A percentile compares a stretch with the other conserved stretches of the same genome.
These are phyloP conservation scores for Helicoverpa zea DNA, from an alignment of 1,140 invertebrate species.

Conservation along the genomic window DNA sequence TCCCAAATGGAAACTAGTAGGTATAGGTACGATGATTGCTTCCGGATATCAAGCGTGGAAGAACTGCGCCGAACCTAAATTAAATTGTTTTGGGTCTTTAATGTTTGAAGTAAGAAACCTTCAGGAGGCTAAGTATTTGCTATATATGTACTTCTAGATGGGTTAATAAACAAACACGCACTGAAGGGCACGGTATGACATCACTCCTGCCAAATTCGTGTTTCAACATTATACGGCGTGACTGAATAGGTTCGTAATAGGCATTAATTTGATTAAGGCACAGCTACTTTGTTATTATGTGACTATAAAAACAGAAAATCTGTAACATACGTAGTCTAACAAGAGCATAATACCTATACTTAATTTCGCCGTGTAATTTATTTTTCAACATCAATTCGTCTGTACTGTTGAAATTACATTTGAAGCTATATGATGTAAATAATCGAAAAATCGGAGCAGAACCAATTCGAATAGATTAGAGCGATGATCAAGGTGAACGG, in stretches of 20 bases:
- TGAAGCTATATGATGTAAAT: slow-evolving; percentile 1
- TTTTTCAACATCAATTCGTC: background rate
- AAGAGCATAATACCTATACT: background rate
- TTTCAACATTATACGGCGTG: slow-evolving; percentile 39
- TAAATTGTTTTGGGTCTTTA: too few relatives aligned
- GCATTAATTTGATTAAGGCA: slow-evolving; percentile 34
- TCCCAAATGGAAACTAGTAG: too few relatives aligned
- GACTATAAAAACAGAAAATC: background rate
- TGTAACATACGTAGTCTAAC: background rate
- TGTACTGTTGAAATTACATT: slow-evolving; percentile 14
- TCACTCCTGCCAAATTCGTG: slow-evolving; percentile 62
- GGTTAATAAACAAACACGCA: slow-evolving; percentile 12
- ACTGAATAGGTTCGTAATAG: slow-evolving; percentile 31
- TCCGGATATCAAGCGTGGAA: too few relatives aligned
- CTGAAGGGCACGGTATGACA: slow-evolving; percentile 56
- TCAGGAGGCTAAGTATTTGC: too few relatives aligned
- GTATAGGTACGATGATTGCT: too few relatives aligned
- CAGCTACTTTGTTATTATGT: slow-evolving; percentile 21
- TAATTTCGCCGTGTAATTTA: background rate
- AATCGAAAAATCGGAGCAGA: slow-evolving; percentile 25
- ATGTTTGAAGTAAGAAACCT: too few relatives aligned
- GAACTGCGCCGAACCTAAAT: too few relatives aligned
- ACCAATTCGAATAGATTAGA: slow-evolving; percentile 35
- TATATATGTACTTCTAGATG: background rate
- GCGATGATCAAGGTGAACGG: slow-evolving; percentile 29